A percentile compares a stretch with the other conserved stretches of the same genome.
phyloP scores from a whole-genome alignment of 2,797 vertebrate genomes.

The Pelochelys cantorii region DNA sequence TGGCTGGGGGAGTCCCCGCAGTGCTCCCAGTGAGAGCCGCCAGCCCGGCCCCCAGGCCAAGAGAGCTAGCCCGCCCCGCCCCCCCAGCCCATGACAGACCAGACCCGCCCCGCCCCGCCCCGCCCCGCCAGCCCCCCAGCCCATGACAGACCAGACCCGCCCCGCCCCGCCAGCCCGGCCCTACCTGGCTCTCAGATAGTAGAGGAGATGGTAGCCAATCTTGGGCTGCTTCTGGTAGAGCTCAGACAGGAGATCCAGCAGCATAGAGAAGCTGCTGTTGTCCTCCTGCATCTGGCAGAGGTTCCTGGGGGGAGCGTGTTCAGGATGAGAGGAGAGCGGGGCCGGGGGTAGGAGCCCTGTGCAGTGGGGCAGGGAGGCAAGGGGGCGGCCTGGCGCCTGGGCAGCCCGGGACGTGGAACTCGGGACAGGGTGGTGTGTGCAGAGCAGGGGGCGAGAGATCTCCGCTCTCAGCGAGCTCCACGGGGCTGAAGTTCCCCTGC shows the following conservation, averaged over 20 bases:
- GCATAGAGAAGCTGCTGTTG: conserved; percentile 93
- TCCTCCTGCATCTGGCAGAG: conserved; percentile 98
- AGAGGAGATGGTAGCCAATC: conserved; percentile 96
- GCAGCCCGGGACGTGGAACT: background rate
- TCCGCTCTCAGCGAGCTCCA: too few relatives aligned
- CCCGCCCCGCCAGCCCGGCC: rapidly evolving
- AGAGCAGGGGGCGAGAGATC: background rate
- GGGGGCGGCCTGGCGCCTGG: background rate
- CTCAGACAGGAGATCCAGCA: conserved; percentile 93
- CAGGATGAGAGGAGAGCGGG: too few relatives aligned
- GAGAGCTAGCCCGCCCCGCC: too few relatives aligned
- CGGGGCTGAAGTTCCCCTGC: background rate
- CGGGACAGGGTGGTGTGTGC: background rate
- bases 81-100: too few relatives aligned
- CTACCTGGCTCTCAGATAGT: conserved; percentile 91
- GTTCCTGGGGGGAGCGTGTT: conserved; percentile 81
- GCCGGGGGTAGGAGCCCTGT: too few relatives aligned
- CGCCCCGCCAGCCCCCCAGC: rapidly evolving
- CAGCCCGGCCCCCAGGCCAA: background rate
- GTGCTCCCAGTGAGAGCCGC: background rate
- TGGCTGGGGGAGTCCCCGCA: rapidly evolving
- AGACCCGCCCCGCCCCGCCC: rapidly evolving
- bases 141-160: too few relatives aligned
- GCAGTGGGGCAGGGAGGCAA: background rate
- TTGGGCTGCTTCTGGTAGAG: conserved; percentile 98